These are phyloP conservation scores for Spialia ferax DNA, from an alignment of 2,888 invertebrate species.

Conservation along the genomic window DNA sequence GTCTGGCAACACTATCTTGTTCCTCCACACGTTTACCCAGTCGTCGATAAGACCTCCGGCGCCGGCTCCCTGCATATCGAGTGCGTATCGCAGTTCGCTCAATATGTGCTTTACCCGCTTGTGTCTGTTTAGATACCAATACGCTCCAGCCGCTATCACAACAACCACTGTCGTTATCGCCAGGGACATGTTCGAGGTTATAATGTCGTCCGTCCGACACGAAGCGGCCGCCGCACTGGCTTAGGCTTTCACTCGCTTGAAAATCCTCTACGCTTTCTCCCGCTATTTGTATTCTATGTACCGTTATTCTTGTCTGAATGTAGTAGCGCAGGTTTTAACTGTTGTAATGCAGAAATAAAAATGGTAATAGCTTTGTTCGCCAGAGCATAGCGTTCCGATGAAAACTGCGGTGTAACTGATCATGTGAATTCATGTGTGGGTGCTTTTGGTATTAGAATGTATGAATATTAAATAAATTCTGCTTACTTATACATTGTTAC, in stretches of 20 bases:
- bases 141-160: conserved; percentile 64
- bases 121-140: conserved; percentile 83
- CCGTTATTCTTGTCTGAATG: conserved; percentile 70
- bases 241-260: conserved; percentile 76
- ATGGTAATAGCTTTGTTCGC: conserved; percentile 39
- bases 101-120: conserved; percentile 83
- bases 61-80: conserved; percentile 88
- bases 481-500: not conserved
- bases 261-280: conserved; percentile 81
- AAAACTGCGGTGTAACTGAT: conserved; percentile 7
- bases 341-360: conserved; percentile 49
- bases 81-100: conserved; percentile 81
- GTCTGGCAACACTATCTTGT: conserved; percentile 88
- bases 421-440: conserved; percentile 13
- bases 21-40: conserved; percentile 82
- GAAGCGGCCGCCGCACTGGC: conserved; percentile 68
- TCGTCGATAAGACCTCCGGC: conserved; percentile 87
- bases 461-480: not conserved
- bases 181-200: conserved; percentile 72
- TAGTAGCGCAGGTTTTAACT: conserved; percentile 43
- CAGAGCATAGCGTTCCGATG: conserved; percentile 18
- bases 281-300: conserved; percentile 68
- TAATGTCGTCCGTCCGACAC: conserved; percentile 62
- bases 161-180: conserved; percentile 58
- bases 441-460: not conserved